Evolutionary conservation across 2,797 vertebrate species (phyloP).

Genomic region (Lepus townsendii): DNA sequence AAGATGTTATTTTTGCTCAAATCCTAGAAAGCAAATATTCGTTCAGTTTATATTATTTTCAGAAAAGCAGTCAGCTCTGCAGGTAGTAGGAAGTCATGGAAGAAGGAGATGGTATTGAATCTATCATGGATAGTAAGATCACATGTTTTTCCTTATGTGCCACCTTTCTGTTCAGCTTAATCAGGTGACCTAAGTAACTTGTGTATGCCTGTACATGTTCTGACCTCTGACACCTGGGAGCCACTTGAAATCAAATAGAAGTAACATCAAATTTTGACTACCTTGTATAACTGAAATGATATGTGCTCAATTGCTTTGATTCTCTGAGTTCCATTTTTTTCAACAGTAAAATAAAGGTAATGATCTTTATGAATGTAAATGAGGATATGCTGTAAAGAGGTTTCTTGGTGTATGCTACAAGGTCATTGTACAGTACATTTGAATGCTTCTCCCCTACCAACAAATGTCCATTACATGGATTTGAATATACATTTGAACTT

Average conservation of each 20-base stretch:
- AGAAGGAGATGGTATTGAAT: background rate
- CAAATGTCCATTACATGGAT: background rate
- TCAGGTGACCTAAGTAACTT: background rate
- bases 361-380: background rate
- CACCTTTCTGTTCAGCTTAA: conserved; percentile 33
- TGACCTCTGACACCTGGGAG: background rate
- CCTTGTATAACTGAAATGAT: background rate
- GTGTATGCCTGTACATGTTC: background rate
- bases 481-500: conserved; percentile 39
- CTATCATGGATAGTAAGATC: background rate
- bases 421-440: background rate
- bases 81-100: background rate
- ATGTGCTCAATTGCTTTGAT: background rate
- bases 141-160: background rate
- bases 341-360: background rate
- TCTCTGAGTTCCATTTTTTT: background rate
- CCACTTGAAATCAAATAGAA: conserved; percentile 33
- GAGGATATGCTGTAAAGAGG: background rate
- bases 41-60: conserved; percentile 4
- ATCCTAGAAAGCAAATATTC: background rate
- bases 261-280: background rate
- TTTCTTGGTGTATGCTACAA: background rate
- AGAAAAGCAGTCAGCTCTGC: conserved; percentile 17
- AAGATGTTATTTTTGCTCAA: conserved; percentile 23
- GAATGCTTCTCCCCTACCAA: too few species aligned